Evolutionary conservation across 1,140 invertebrate species (phyloP), one percentile per base, ranked within the genome.

Genomic region (Trichomalopsis sarcophagae): DNA sequence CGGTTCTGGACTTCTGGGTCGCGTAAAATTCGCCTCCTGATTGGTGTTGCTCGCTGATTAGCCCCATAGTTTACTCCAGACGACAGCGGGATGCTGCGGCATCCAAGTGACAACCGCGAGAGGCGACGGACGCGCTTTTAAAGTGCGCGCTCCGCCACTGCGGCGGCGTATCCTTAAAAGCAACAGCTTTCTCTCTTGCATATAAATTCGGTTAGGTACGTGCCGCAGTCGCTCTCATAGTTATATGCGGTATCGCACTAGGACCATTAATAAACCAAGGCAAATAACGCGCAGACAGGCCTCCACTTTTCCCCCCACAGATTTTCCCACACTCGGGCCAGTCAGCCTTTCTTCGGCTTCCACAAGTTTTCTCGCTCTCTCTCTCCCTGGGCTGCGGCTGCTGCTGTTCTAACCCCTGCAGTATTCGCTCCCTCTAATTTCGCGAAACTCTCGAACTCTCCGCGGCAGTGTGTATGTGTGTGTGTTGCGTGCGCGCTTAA

Each of bases 61-160:
- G 81, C 36, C 62, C 50, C 55, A 76, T 83, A 77, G 81, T 76
- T 83, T 76, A 82, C 76, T 82, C 73, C 27, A 66, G 73, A 47
- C 11, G 33, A 21, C n/a, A 23, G 47, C 50, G 30, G 6, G n/a
- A 27, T 66, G 47, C 14, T 23, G 30, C 13, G 3, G 27, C 30
- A 2, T 66, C 50, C 21, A 68, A 68, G 66, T 68, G 66, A n/a
- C 66, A 50, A 17, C 66, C 30, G 33, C 33, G 33, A 36, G 30
- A 30, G 62, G 17, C 62, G 17, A 17, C 17, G 30, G 33, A 36
- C 33, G 33, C 33, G 33, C 33, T 36, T 36, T 36, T 36, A 36
- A 36, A 36, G 33, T 36, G 33, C 33, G 33, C 33, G 33, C 33
- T 36, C 4, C 5, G 33, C 33, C 33, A 40, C 62, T 27, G 62